These are phyloP conservation scores for Cerastis rubricosa DNA, from an alignment of 2,888 invertebrate species.

Conservation along the genomic window DNA sequence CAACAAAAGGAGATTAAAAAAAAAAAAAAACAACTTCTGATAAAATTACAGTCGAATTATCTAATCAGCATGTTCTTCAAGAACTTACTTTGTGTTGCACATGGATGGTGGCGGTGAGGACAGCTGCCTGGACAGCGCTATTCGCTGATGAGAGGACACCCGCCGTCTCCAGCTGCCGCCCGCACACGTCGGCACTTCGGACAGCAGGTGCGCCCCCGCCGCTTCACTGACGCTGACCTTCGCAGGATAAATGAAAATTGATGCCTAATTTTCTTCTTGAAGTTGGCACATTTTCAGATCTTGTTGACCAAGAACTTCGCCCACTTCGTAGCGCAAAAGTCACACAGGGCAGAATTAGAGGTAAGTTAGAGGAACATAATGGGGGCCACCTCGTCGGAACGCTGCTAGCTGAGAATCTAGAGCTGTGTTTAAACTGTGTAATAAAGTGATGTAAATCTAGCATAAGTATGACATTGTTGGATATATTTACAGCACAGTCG, in stretches of 20 bases:
- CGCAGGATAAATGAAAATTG: background rate
- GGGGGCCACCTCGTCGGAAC: background rate
- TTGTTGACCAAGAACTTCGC: background rate
- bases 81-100: slow-evolving; percentile 72
- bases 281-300: background rate
- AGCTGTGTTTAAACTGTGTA: background rate
- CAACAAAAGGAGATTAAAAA: too few species aligned
- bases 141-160: slow-evolving; percentile 70
- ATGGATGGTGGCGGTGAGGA: slow-evolving; percentile 84
- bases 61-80: background rate
- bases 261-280: background rate
- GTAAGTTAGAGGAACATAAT: background rate
- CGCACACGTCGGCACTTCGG: slow-evolving; percentile 83
- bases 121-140: slow-evolving; percentile 80
- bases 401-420: background rate
- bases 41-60: background rate
- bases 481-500: background rate
- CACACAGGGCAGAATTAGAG: background rate
- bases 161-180: slow-evolving; percentile 86
- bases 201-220: slow-evolving; percentile 83
- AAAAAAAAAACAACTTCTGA: too few species aligned
- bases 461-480: background rate
- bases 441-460: background rate
- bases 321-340: background rate
- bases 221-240: slow-evolving; percentile 84